These are phyloP conservation scores for Ispidina picta DNA, from an alignment of 2,797 vertebrate species.

Conservation along the genomic window DNA sequence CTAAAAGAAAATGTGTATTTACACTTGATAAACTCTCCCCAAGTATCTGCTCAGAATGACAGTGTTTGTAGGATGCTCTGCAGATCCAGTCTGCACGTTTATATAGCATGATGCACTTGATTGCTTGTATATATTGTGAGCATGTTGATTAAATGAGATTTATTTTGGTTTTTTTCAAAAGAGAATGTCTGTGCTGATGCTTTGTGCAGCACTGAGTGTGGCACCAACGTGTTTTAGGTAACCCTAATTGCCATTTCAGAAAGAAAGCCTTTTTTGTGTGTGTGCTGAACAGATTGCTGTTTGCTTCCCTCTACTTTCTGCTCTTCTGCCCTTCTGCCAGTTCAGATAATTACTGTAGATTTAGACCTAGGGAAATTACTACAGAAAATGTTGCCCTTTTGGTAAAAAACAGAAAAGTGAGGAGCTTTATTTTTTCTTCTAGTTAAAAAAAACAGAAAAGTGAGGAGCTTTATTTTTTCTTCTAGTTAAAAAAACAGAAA, in stretches of 20 bases:
- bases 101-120: neutral
- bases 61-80: neutral
- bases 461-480: neutral
- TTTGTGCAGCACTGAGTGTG: neutral
- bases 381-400: neutral
- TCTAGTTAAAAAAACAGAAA: neutral
- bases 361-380: neutral
- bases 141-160: rapidly evolving
- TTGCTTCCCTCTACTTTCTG: neutral
- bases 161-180: neutral
- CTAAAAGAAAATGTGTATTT: neutral
- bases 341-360: neutral
- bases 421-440: too few species aligned
- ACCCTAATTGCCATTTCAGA: neutral
- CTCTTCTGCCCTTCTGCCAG: neutral
- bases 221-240: neutral
- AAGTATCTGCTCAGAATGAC: neutral
- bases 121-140: neutral
- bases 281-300: neutral
- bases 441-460: neutral
- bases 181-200: too few species aligned
- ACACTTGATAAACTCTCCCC: neutral
- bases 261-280: neutral
- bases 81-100: neutral
- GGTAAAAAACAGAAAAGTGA: neutral